Percentiles rank a stretch among this genome's conserved stretches.
These are phyloP conservation scores for Alitta virens DNA, from an alignment of 2,888 invertebrate genomes.

Conservation along the genomic window DNA sequence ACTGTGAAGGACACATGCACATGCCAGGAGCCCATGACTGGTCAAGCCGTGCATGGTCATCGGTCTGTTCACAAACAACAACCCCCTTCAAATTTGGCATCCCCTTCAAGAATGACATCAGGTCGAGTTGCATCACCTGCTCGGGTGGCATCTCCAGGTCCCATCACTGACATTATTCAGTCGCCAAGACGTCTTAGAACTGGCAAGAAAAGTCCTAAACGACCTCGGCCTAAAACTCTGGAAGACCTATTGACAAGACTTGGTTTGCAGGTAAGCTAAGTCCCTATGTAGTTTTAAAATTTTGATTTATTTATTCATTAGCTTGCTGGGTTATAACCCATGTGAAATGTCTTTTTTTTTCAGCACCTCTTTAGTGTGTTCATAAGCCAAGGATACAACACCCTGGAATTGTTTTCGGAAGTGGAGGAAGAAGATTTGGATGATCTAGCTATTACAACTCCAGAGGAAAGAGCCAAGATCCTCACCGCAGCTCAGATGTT, in stretches of 20 bases:
- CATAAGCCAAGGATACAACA: slow-evolving; percentile 89
- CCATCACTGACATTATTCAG: slow-evolving; percentile 6
- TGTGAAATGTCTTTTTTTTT: slow-evolving; percentile 26
- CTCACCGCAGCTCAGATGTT: slow-evolving; percentile 88
- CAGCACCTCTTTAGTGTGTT: slow-evolving; percentile 88
- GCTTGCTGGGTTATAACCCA: no score
- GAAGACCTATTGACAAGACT: slow-evolving; percentile 86
- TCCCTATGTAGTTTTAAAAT: neutral
- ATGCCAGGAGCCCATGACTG: neutral
- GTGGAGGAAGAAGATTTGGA: slow-evolving; percentile 89
- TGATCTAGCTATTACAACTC: slow-evolving; percentile 83
- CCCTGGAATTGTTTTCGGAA: slow-evolving; percentile 87
- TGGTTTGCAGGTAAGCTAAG: slow-evolving; percentile 70
- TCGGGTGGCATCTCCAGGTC: neutral
- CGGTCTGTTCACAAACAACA: no score
- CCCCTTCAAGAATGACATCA: neutral
- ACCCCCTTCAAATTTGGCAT: neutral
- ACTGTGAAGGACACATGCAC: neutral
- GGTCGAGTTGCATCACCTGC: neutral
- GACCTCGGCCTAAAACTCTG: slow-evolving; percentile 62
- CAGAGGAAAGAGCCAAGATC: slow-evolving; percentile 85
- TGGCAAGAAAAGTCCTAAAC: slow-evolving; percentile 6
- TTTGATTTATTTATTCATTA: no score
- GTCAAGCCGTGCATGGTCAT: neutral
- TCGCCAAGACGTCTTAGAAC: slow-evolving; percentile 4